Conservation (phyloP, 2,888 invertebrate genomes). For the Agriotes lineatus region DNA sequence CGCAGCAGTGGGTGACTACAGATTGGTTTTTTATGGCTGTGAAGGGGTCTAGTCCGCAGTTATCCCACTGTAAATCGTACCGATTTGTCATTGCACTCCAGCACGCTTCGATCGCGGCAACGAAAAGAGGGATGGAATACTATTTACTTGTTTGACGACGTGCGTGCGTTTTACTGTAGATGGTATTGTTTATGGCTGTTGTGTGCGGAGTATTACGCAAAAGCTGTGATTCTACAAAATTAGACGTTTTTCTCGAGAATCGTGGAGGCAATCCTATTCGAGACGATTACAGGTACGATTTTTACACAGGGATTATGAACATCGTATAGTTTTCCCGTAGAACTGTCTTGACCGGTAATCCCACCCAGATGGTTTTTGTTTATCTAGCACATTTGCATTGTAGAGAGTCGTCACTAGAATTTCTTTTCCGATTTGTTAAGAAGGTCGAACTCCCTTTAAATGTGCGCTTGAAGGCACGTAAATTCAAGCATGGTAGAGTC, state of each 20-base stretch:
- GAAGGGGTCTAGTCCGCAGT: neutral
- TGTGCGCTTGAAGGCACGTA: no score
- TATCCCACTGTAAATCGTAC: neutral
- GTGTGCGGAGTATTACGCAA: slow-evolving; percentile 60
- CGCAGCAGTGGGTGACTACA: slow-evolving; percentile 12
- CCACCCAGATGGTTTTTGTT: slow-evolving; percentile 58
- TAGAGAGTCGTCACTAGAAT: no score
- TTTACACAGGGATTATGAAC: neutral
- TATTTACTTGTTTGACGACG: slow-evolving; percentile 37
- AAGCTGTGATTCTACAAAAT: slow-evolving; percentile 53
- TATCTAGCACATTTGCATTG: slow-evolving; percentile 57
- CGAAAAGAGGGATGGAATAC: slow-evolving; percentile 16
- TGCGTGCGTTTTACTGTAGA: slow-evolving; percentile 16
- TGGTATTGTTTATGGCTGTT: slow-evolving; percentile 60
- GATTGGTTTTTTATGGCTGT: slow-evolving; percentile 9
- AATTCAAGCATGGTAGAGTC: no score
- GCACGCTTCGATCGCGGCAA: neutral
- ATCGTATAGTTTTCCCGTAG: slow-evolving; percentile 6
- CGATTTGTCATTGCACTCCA: neutral
- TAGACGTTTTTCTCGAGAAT: slow-evolving; percentile 36
- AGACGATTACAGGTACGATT: slow-evolving; percentile 41
- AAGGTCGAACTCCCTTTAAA: no score
- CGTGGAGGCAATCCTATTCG: slow-evolving; percentile 11
- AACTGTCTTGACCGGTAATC: slow-evolving; percentile 36
- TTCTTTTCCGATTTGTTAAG: no score